phyloP scores from a whole-genome alignment of 2,888 invertebrate species.

The Acanthosepion pharaonis region DNA sequence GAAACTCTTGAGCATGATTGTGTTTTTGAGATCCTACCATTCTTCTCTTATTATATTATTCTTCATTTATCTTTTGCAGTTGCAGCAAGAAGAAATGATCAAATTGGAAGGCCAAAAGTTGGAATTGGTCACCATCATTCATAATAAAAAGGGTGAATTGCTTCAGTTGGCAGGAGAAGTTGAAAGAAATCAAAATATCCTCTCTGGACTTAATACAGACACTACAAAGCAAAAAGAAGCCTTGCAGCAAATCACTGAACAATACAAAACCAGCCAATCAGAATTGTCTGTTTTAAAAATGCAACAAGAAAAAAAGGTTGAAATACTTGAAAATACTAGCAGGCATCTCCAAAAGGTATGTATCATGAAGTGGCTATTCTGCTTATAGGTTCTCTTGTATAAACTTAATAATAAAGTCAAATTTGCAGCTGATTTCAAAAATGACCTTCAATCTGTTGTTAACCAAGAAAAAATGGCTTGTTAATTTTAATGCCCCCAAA shows the following conservation, averaged over 20 bases:
- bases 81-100: slow-evolving; percentile 60
- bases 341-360: slow-evolving; percentile 64
- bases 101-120: slow-evolving; percentile 63
- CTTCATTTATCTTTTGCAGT: slow-evolving; percentile 54
- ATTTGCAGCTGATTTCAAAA: too few relatives aligned
- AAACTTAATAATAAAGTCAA: too few relatives aligned
- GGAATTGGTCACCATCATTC: slow-evolving; percentile 60
- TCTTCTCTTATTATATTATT: too few relatives aligned
- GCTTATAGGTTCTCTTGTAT: too few relatives aligned
- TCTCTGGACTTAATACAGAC: slow-evolving; percentile 65
- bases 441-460: too few relatives aligned
- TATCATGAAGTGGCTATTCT: not conserved
- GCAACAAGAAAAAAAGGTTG: slow-evolving; percentile 65
- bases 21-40: too few relatives aligned
- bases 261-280: slow-evolving; percentile 66
- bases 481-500: too few relatives aligned
- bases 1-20: too few relatives aligned
- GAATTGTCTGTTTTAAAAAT: slow-evolving; percentile 65
- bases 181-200: slow-evolving; percentile 67
- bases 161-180: slow-evolving; percentile 64
- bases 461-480: too few relatives aligned
- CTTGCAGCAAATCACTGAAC: slow-evolving; percentile 68
- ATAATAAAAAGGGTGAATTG: slow-evolving; percentile 61
- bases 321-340: slow-evolving; percentile 66
- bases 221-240: slow-evolving; percentile 69